Conservation (phyloP, 2,113 vertebrate genomes). For the Osmerus mordax region DNA sequence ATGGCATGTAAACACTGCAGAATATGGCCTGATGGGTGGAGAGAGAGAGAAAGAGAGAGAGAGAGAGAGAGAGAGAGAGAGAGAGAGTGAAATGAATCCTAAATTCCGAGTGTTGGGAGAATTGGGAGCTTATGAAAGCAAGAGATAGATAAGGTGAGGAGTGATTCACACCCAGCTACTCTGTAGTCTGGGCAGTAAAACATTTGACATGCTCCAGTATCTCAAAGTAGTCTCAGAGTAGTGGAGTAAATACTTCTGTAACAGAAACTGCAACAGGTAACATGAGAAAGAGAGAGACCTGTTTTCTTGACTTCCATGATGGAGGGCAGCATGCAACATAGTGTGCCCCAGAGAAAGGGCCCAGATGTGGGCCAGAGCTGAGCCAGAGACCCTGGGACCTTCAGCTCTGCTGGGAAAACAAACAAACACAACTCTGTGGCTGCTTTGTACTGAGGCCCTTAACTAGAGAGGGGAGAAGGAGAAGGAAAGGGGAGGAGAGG, state of each 20-base stretch:
- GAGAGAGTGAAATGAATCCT: not conserved
- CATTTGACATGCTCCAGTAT: too few relatives aligned
- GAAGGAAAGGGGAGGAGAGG: conserved; percentile 16
- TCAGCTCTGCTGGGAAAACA: conserved; percentile 46
- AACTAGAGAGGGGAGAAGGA: conserved; percentile 11
- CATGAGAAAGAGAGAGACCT: conserved; percentile 3
- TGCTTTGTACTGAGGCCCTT: conserved; percentile 31
- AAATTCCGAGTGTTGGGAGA: not conserved
- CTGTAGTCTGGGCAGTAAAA: too few relatives aligned
- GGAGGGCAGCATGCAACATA: conserved; percentile 56
- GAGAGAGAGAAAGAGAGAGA: not conserved
- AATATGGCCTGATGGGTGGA: not conserved
- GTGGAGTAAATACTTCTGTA: too few relatives aligned
- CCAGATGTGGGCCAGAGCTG: conserved; percentile 55
- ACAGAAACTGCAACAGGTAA: too few relatives aligned
- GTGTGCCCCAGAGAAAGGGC: conserved; percentile 33
- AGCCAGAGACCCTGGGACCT: conserved; percentile 55
- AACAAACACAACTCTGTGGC: conserved; percentile 41
- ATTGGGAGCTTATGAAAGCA: too few relatives aligned
- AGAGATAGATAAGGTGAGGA: too few relatives aligned
- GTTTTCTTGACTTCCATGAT: conserved; percentile 46
- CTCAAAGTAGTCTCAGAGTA: too few relatives aligned
- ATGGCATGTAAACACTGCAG: not conserved
- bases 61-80: not conserved
- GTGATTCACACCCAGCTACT: too few relatives aligned